These are phyloP conservation scores for Caenorhabditis parvicauda DNA, from an alignment of 2,888 invertebrate species.

Conservation along the genomic window DNA sequence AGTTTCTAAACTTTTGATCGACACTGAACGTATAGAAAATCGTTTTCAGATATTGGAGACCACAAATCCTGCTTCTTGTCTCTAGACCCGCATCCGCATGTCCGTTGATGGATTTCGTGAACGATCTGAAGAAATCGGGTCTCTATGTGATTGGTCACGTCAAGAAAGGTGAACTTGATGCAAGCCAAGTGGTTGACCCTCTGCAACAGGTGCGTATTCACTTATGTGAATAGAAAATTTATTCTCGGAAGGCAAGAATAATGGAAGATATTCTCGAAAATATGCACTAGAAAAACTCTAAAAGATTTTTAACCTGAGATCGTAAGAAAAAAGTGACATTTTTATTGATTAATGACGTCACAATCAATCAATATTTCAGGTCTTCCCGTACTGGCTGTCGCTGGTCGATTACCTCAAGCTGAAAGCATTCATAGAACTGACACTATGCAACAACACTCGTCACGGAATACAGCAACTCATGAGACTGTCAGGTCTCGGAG, in stretches of 20 bases:
- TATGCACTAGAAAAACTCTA: too few relatives aligned
- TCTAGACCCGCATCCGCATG: slow-evolving; percentile 85
- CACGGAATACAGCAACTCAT: slow-evolving; percentile 85
- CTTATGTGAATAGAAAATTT: too few relatives aligned
- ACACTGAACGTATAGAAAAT: background rate
- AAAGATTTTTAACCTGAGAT: too few relatives aligned
- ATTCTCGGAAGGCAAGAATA: too few relatives aligned
- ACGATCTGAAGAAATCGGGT: slow-evolving; percentile 89
- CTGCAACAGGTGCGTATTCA: slow-evolving; percentile 69
- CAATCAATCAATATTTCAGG: slow-evolving; percentile 63
- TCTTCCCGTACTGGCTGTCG: slow-evolving; percentile 84
- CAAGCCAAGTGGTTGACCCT: slow-evolving; percentile 70
- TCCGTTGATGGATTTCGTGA: slow-evolving; percentile 91
- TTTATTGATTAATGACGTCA: too few relatives aligned
- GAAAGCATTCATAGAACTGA: slow-evolving; percentile 89
- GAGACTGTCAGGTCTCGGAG: slow-evolving; percentile 77
- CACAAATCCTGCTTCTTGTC: slow-evolving; percentile 89
- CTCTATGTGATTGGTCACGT: slow-evolving; percentile 81
- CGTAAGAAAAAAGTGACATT: slow-evolving; percentile 2
- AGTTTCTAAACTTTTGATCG: background rate
- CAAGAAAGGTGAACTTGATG: slow-evolving; percentile 63
- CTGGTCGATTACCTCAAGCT: slow-evolving; percentile 91
- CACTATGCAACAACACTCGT: slow-evolving; percentile 79
- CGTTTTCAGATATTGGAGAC: slow-evolving; percentile 84
- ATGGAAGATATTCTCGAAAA: too few relatives aligned